Conservation (phyloP, 1,140 invertebrate genomes). For the Microplitis demolitor region DNA sequence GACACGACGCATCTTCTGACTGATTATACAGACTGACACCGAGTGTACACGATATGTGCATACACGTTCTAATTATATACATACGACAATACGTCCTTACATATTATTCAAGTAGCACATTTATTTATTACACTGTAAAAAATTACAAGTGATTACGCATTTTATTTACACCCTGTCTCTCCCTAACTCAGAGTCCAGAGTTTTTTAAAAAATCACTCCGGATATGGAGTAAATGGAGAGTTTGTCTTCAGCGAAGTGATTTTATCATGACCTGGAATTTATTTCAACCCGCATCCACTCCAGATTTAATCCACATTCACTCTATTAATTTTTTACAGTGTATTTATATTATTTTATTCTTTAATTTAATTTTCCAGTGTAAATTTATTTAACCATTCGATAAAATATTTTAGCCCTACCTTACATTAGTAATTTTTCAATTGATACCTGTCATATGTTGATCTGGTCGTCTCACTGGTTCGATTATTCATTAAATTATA, state of each 20-base stretch:
- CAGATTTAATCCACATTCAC: too few species aligned
- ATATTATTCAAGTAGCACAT: slow-evolving; percentile 12
- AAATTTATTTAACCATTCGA: not conserved
- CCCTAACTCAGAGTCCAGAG: too few species aligned
- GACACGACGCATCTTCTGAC: slow-evolving; percentile 41
- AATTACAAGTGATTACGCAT: not conserved
- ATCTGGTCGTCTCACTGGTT: not conserved
- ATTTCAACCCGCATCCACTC: too few species aligned
- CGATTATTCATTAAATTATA: not conserved
- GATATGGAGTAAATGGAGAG: too few species aligned
- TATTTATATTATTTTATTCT: too few species aligned
- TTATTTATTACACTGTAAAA: not conserved
- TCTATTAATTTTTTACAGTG: too few species aligned
- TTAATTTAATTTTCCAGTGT: too few species aligned
- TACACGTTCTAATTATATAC: slow-evolving; percentile 40
- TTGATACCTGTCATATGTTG: not conserved
- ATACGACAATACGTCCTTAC: slow-evolving; percentile 40
- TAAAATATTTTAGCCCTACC: not conserved
- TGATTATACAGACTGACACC: slow-evolving; percentile 48
- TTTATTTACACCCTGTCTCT: too few species aligned
- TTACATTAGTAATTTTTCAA: not conserved
- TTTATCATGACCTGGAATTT: too few species aligned
- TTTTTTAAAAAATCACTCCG: too few species aligned
- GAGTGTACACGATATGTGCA: slow-evolving; percentile 36
- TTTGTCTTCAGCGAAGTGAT: too few species aligned